These are phyloP conservation scores for Sylvia atricapilla DNA, from an alignment of 2,113 vertebrate genomes.

Conservation along the genomic window DNA sequence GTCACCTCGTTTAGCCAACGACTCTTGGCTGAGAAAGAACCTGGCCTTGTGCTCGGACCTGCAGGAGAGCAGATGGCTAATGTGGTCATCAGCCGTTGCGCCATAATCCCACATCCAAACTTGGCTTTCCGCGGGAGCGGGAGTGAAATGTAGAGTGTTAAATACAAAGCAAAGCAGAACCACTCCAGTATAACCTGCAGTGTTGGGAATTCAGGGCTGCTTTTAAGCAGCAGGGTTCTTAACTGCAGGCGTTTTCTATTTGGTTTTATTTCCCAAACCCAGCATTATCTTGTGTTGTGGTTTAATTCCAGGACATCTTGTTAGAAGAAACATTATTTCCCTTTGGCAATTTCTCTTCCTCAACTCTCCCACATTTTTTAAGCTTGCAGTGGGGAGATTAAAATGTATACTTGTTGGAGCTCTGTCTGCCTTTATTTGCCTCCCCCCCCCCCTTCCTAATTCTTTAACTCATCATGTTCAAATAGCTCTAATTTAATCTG, in stretches of 20 bases:
- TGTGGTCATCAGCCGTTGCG: conserved; percentile 34
- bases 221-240: conserved; percentile 64
- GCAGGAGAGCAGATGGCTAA: conserved; percentile 58
- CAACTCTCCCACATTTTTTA: neutral
- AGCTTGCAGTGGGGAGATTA: neutral
- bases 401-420: neutral
- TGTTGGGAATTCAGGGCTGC: conserved; percentile 61
- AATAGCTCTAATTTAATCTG: conserved; percentile 27
- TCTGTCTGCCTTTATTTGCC: neutral
- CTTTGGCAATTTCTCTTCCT: conserved; percentile 36
- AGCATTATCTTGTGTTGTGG: conserved; percentile 29
- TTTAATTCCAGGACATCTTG: conserved; percentile 31
- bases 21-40: conserved; percentile 29
- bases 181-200: conserved; percentile 42
- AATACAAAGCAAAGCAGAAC: conserved; percentile 67
- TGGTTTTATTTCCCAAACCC: conserved; percentile 64
- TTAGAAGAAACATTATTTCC: conserved; percentile 56
- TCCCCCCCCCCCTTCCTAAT: neutral
- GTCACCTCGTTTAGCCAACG: neutral
- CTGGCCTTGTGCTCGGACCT: conserved; percentile 17
- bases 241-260: conserved; percentile 55
- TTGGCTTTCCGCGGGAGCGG: conserved; percentile 25
- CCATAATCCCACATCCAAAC: conserved; percentile 10
- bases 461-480: neutral
- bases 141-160: conserved; percentile 53